These are phyloP conservation scores for Monomorium pharaonis DNA, from an alignment of 1,140 invertebrate species.

Conservation along the genomic window DNA sequence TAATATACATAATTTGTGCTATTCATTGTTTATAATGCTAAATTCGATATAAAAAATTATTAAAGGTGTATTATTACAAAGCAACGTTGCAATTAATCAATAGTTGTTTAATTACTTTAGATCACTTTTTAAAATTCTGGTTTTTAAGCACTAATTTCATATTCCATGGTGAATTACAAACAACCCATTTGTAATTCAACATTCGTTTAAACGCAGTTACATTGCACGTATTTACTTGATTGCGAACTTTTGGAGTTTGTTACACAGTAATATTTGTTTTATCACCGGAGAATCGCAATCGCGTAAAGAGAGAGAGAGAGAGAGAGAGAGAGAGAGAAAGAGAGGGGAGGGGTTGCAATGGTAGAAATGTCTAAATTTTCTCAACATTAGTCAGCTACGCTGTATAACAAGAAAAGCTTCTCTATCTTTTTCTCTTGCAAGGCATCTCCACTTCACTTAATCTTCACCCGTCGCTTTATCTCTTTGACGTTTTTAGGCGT, in stretches of 20 bases:
- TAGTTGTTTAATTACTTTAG: neutral
- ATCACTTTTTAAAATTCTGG: neutral
- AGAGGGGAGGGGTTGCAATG: neutral
- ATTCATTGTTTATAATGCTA: neutral
- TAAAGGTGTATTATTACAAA: neutral
- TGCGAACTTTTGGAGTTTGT: conserved; percentile 9
- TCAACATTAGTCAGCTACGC: neutral
- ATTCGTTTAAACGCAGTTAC: neutral
- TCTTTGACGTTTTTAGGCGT: neutral
- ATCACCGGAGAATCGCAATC: neutral
- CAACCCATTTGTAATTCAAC: neutral
- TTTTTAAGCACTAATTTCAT: neutral
- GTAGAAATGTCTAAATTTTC: conserved; percentile 35
- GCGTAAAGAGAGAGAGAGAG: neutral
- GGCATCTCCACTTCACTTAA: neutral
- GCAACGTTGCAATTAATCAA: neutral
- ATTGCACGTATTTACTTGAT: neutral
- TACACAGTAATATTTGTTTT: neutral
- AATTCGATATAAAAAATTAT: neutral
- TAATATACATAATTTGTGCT: neutral
- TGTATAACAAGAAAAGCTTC: conserved; percentile 17
- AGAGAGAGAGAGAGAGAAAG: neutral
- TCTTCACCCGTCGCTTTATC: neutral
- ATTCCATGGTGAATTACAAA: neutral
- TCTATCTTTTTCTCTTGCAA: conserved; percentile 5